Evolutionary conservation across 2,888 invertebrate genomes (phyloP), one percentile per base, ranked within the genome.

Genomic region (Microplitis deprimator): DNA sequence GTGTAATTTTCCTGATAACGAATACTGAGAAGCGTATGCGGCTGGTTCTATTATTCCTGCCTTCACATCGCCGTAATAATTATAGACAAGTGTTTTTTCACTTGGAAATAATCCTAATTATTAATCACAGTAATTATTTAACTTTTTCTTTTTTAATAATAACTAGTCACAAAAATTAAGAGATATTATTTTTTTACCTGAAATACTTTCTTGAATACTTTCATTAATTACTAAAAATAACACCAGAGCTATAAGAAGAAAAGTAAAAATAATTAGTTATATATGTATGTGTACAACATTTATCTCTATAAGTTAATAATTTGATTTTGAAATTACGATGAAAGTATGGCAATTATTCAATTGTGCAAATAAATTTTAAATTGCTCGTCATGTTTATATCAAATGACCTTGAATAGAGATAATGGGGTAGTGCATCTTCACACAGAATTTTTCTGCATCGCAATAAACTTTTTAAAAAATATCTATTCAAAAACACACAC

Each of bases 1-100:
- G 68, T 88, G 85, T n/a, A 91, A 80, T 68, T 84, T 83, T 61
- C 89, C 90, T 8, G 85, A 80, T 7, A 91, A 83, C 2, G 82
- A 79, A 79, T 89, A 90, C 62, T 88, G 83, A 2, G 90, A 90
- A 5, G 85, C 87, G 73, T 84, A 89, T 0, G 85, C 77, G 29
- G 79, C 79, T 6, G 91, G 90, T 5, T 87, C 80, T 39, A 87
- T 81, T 17, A 87, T 85, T 10, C 89, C 90, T 16, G 89, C 85
- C 77, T 87, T 88, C 41, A 90, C 85, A 69, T 86, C 84, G n/a
- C 87, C 90, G 68, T 86, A 82, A 80, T 90, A 91, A 59, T 88
- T 84, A 83, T 90, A 91, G 61, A 88, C 81, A 20, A 88, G 75
- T 76, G 92, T 91, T 82, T 92, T 90, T 64, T 90, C 92, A 86